Base-by-base conservation (phyloP, 1,140 invertebrate species). In the Aphaenogaster floridana region DNA sequence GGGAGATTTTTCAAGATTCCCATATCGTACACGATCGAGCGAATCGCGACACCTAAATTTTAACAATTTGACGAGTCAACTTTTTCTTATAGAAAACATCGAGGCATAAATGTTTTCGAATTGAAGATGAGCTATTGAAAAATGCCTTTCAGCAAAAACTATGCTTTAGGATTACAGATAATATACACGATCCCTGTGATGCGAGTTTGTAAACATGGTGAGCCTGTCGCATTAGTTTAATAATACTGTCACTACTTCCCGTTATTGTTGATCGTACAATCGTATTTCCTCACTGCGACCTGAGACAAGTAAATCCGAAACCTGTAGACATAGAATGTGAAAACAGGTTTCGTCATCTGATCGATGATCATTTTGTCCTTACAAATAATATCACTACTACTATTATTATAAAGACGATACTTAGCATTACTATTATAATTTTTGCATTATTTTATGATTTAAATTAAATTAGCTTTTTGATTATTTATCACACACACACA, bases 161-260 rank as follows among this genome's bases (percentile, higher is more conserved):
- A 42, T 39, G n/a, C 17, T 42, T 66, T n/a, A n/a, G 4, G 5
- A 42, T 63, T 36, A 13, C 0, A 36, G 3, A 11, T 21, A 5
- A 15, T 36, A 9, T 68, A 28, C 28, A 36, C 42, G 36, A 64
- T 1, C 7, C 39, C 39, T 9, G 39, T 28, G 42, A 21, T 48
- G 28, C 45, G 28, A 54, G 8, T 66, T 64, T 79, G 28, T 66
- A 66, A 48, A 17, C 28, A 34, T 36, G 42, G 17, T 45, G 36
- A 34, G 9, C 57, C 5, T n/a, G 42, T 63, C 28, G 42, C 42
- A 64, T 50, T 79, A 79, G 4, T 79, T 50, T 66, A 79, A 15
- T 50, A 79, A 66, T 64, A 36, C 8, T 11, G 17, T 36, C 11
- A 8, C 15, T 6, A 36, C 59, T 79, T 50, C 42, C 42, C 15